Evolutionary conservation across 2,113 vertebrate species (phyloP).

Genomic region (Mormoops blainvillei): DNA sequence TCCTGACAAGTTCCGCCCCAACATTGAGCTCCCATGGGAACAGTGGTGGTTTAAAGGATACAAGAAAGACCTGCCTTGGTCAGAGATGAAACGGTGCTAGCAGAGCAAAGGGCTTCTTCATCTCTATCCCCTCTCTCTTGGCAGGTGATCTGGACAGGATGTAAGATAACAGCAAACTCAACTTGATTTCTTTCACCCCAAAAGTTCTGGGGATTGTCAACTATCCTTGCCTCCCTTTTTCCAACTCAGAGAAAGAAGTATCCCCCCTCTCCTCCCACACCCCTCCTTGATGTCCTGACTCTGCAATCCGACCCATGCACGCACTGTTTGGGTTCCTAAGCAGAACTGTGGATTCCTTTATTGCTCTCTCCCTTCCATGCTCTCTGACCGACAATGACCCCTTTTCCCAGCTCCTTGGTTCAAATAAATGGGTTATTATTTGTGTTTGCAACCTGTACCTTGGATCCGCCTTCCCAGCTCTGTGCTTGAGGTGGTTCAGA

Average conservation of each 20-base stretch:
- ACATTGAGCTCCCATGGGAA: neutral
- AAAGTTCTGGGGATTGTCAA: neutral
- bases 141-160: neutral
- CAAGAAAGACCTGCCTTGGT: rapidly evolving
- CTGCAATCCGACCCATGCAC: rapidly evolving
- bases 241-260: neutral
- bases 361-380: neutral
- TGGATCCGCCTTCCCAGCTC: neutral
- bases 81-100: neutral
- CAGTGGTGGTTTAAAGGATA: neutral
- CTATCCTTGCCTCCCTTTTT: neutral
- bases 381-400: neutral
- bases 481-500: neutral
- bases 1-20: neutral
- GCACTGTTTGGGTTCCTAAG: neutral
- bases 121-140: neutral
- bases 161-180: neutral
- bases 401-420: neutral
- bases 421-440: neutral
- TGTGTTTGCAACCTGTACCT: neutral
- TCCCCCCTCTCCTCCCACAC: neutral
- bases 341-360: neutral
- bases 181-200: neutral
- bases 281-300: neutral
- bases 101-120: neutral